These are phyloP conservation scores for Cisticola juncidis DNA, from an alignment of 2,113 vertebrate genomes.

Conservation along the genomic window DNA sequence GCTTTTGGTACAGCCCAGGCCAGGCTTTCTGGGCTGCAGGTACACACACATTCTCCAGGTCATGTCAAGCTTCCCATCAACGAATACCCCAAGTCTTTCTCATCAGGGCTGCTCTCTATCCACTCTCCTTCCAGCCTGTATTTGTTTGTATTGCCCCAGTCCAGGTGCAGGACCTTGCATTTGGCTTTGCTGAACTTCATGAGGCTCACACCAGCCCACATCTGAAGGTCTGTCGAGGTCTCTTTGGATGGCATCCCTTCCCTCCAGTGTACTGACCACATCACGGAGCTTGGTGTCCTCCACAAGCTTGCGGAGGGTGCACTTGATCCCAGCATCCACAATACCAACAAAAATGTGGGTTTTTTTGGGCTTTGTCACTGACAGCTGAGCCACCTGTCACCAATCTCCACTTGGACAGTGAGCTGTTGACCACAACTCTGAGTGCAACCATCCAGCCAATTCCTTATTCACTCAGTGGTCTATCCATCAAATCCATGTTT, in stretches of 20 bases:
- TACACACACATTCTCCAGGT: neutral
- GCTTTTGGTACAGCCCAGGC: neutral
- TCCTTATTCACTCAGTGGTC: neutral
- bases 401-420: neutral
- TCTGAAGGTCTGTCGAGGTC: neutral
- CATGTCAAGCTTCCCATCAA: neutral
- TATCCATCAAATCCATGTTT: neutral
- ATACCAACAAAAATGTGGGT: neutral
- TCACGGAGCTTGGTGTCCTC: fast-evolving
- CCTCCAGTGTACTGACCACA: neutral
- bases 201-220: neutral
- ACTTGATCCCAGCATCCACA: fast-evolving
- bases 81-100: neutral
- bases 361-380: neutral
- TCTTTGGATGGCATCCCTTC: neutral
- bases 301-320: neutral
- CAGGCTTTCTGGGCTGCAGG: neutral
- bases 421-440: neutral
- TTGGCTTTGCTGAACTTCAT: neutral
- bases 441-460: neutral
- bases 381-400: neutral
- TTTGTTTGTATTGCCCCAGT: neutral
- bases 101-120: neutral
- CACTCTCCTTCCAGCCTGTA: neutral
- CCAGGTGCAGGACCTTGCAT: neutral